Base-by-base conservation (phyloP, 2,797 vertebrate genomes). In the Ceryle rudis region DNA sequence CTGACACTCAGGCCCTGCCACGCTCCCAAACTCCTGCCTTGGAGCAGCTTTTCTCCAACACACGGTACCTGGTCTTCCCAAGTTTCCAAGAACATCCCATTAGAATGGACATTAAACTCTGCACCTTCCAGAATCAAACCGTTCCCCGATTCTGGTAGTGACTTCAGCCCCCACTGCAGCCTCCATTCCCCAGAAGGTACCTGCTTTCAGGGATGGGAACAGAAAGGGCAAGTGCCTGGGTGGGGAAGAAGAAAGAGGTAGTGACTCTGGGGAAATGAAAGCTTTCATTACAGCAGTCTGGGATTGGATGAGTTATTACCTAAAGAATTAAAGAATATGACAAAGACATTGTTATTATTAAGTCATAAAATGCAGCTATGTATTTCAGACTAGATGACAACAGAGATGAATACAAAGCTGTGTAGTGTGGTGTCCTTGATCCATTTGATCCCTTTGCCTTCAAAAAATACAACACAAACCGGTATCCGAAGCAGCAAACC, bases 361-460 rank as follows among this genome's bases (percentile, higher is more conserved):
- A 90, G 84, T 85, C 81, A 81, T 93, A 97, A 95, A 93, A 97
- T 37, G 91, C 84, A 94, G 84, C 94, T 58, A 87, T 86, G 69
- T 96, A 87, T 90, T 95, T 97, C 86, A 96, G 93, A 80, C 85
- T 82, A 82, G 90, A 95, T 71, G 95, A 94, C 84, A 94, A 90
- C 73, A 96, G 75, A 97, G 88, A 93, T 92, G 88, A 97, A 94
- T 82, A 95, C 86, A 93, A 93, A 96, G 92, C 84, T 79, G 65
- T 69, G 91, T 73, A 93, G 85, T 35, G 71, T 84, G 72, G 95
- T 70, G 21, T 35, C 83, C 88, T 74, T 86, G 87, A 95, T 91
- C 58, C 94, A 96, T 90, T 94, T 96, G 89, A 96, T 93, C 87
- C 92, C 49, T 91, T 35, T 35, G 71, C 74, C 91, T 97, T 97